Evolutionary conservation across 1,140 invertebrate species (phyloP).

Genomic region (Paraescarpia echinospica): DNA sequence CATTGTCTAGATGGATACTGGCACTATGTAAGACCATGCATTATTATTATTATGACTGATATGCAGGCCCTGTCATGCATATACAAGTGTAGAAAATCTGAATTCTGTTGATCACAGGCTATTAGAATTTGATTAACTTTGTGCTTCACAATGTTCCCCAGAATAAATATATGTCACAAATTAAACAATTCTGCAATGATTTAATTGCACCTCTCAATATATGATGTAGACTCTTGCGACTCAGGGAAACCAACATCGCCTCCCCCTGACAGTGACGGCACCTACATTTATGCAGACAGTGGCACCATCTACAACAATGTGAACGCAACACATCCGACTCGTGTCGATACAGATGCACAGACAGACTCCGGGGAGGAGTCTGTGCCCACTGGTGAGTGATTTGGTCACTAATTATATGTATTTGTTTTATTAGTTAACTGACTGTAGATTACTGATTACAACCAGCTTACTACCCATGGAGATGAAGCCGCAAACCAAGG

Average conservation of each 20-base stretch:
- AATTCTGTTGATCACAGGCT: neutral
- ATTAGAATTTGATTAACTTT: neutral
- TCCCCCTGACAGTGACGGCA: neutral
- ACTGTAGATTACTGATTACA: neutral
- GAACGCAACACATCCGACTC: neutral
- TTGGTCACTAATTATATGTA: neutral
- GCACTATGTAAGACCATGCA: no score
- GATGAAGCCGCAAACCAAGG: no score
- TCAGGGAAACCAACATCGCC: neutral
- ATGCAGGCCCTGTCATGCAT: neutral
- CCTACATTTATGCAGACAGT: neutral
- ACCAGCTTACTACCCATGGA: no score
- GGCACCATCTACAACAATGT: neutral
- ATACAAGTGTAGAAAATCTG: neutral
- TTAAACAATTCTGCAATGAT: neutral
- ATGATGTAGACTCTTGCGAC: neutral
- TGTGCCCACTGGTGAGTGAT: neutral
- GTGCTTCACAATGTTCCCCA: neutral
- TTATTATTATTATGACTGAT: no score
- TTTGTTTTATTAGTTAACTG: neutral
- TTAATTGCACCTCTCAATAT: neutral
- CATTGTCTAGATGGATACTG: no score
- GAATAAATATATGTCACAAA: neutral
- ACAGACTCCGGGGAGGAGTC: neutral
- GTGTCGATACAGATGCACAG: no score